Evolutionary conservation across 2,888 invertebrate genomes (phyloP).

Genomic region (Pachycephus smyrnensis): DNA sequence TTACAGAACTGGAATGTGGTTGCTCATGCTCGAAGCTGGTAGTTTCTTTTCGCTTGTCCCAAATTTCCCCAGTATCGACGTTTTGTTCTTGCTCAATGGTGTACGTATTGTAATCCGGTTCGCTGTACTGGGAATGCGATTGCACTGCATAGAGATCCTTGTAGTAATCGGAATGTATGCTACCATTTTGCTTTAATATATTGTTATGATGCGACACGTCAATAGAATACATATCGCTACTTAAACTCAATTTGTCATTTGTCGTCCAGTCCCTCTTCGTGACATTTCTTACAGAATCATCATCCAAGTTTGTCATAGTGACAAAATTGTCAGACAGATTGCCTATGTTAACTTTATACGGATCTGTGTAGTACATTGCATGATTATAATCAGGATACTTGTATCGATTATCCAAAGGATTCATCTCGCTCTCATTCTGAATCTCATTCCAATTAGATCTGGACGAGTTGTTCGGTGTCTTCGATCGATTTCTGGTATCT

Average conservation of each 20-base stretch:
- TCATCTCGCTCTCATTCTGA: slow-evolving; percentile 54
- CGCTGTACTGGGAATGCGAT: slow-evolving; percentile 59
- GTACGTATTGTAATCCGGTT: slow-evolving; percentile 57
- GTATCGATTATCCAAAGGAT: slow-evolving; percentile 57
- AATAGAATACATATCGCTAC: slow-evolving; percentile 58
- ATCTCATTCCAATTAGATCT: slow-evolving; percentile 54
- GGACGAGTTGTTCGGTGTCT: slow-evolving; percentile 65
- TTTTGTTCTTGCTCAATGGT: slow-evolving; percentile 64
- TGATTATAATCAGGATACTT: slow-evolving; percentile 67
- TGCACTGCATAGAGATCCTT: slow-evolving; percentile 58
- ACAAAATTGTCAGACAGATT: slow-evolving; percentile 59
- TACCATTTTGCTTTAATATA: slow-evolving; percentile 59
- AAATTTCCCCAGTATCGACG: slow-evolving; percentile 64
- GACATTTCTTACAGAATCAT: slow-evolving; percentile 39
- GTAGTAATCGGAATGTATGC: slow-evolving; percentile 57
- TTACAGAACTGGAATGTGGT: slow-evolving; percentile 67
- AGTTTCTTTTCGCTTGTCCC: slow-evolving; percentile 69
- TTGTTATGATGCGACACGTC: slow-evolving; percentile 56
- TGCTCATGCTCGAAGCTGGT: slow-evolving; percentile 75
- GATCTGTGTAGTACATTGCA: slow-evolving; percentile 60
- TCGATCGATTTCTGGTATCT: slow-evolving; percentile 75
- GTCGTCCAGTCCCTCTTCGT: slow-evolving; percentile 57
- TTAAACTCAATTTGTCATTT: slow-evolving; percentile 56
- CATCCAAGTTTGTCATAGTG: slow-evolving; percentile 44
- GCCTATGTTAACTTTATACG: slow-evolving; percentile 58